phyloP scores from a whole-genome alignment of 2,113 vertebrate species.

The Grus americana region DNA sequence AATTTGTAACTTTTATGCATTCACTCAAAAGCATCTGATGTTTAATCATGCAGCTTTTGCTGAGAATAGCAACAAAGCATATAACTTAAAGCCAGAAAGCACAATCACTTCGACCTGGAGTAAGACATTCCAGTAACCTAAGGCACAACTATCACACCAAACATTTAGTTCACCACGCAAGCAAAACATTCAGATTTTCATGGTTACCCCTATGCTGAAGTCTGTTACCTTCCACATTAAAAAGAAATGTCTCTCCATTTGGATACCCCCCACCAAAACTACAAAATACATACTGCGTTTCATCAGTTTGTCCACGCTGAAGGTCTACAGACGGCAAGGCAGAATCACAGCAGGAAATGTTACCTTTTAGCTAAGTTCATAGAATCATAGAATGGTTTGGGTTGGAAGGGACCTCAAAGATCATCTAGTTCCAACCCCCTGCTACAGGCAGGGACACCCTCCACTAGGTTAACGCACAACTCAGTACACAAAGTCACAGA shows the following conservation, averaged over 20 bases:
- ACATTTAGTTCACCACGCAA: not conserved
- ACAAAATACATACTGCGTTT: accelerated
- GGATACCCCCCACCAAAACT: not conserved
- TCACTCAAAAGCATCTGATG: not conserved
- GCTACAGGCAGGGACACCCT: too few relatives aligned
- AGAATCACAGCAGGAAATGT: not conserved
- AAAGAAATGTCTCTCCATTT: not conserved
- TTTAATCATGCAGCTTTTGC: not conserved
- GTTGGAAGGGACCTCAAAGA: too few relatives aligned
- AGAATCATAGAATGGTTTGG: too few relatives aligned
- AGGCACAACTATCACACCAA: not conserved
- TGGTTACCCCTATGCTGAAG: not conserved
- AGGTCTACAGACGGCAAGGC: not conserved
- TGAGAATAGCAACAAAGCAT: not conserved
- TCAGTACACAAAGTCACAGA: accelerated
- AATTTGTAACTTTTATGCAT: not conserved
- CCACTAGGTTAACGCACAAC: not conserved
- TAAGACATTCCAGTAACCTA: not conserved
- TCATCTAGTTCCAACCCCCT: too few relatives aligned
- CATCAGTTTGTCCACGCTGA: accelerated
- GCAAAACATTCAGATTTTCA: not conserved
- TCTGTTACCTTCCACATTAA: not conserved
- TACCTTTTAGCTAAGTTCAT: not conserved
- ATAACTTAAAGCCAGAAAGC: not conserved
- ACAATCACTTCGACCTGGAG: not conserved